Evolutionary conservation across 2,113 vertebrate genomes (phyloP), one percentile per base, ranked within the genome.

Genomic region (Elephantulus edwardii): DNA sequence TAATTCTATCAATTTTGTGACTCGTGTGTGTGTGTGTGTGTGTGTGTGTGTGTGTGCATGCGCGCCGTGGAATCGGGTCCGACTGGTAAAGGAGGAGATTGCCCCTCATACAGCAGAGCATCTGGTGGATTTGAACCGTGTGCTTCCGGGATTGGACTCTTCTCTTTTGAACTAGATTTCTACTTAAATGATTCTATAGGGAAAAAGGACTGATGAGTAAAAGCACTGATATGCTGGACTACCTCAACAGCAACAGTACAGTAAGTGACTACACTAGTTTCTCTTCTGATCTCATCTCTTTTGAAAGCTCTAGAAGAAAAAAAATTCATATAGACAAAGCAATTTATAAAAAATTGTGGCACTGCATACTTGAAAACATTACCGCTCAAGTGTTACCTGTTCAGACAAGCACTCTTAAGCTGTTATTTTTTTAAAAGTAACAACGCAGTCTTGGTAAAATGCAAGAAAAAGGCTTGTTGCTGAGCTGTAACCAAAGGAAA

Each of bases 261-360:
- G 26, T 48, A 86, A 77, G 7, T 58, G 64, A 80, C 48, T n/a
- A n/a, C n/a, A n/a, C n/a, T 62, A 68, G 35, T 19, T 60, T 70
- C 86, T 85, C 54, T 80, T 64, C 62, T 19, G 9, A 24, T 76
- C 44, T 72, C 46, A 78, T 66, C 28, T 44, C 66, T 89, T 77
- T 78, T 75, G 48, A 92, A 93, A 95, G 12, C 77, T 82, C 16
- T 68, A 20, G 28, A 86, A 90, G 44, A 87, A 94, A 89, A 93
- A 20, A 17, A 60, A 68, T 44, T 52, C 44, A 81, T 1, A 87
- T 1, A 87, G 20, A 64, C 28, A 85, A 90, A 40, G 66, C 38
- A 72, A 42, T 72, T 92, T 28, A n/a, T 8, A 40, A 35, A 2
- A 33, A 71, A 91, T 74, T 56, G 9, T 86, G 11, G 68, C 86